Evolutionary conservation across 2,113 vertebrate genomes (phyloP), one percentile per base, ranked within the genome.

Genomic region (Engystomops pustulosus): DNA sequence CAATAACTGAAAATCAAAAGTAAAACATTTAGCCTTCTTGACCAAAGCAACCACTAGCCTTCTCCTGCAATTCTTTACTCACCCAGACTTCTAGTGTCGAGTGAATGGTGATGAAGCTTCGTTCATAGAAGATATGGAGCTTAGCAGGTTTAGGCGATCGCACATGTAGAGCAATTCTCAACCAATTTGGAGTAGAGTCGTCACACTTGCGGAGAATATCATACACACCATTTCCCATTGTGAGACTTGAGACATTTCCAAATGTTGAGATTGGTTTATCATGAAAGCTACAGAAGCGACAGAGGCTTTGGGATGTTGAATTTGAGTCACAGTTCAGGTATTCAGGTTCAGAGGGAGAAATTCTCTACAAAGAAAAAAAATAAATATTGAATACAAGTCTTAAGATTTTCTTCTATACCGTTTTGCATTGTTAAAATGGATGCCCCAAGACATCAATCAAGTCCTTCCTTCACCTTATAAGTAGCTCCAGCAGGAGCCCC

Each of bases 201-300:
- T 80, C n/a, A 17, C 78, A 80, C 15, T 20, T 65, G 38, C 20
- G 10, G 18, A 80, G 23, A 8, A 78, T 14, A 25, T 80, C 78
- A 49, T 47, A 67, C 0, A 23, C 58, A 9, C 78, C 41, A 47
- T 32, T 32, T 0, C 12, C 36, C 6, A 6, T 8, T 14, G 41
- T 1, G 1, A 7, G 14, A 38, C 58, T 49, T 0, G 23, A 45
- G 1, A 47, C 2, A 20, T 60, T 38, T n/a, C 38, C 23, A 20
- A 47, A 67, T 12, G 76, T 60, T 18, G 27, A 32, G 3, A 80
- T 80, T 7, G 30, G n/a, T 0, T 15, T 0, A 4, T 44, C 0
- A 12, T 32, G 32, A 18, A 80, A 4, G 2, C 3, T 47, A 27
- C 78, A 80, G 20, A 44, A 6, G 1, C 14, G 34, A 27, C 53